Evolutionary conservation across 2,113 vertebrate genomes (phyloP).

Genomic region (Cettia cetti): DNA sequence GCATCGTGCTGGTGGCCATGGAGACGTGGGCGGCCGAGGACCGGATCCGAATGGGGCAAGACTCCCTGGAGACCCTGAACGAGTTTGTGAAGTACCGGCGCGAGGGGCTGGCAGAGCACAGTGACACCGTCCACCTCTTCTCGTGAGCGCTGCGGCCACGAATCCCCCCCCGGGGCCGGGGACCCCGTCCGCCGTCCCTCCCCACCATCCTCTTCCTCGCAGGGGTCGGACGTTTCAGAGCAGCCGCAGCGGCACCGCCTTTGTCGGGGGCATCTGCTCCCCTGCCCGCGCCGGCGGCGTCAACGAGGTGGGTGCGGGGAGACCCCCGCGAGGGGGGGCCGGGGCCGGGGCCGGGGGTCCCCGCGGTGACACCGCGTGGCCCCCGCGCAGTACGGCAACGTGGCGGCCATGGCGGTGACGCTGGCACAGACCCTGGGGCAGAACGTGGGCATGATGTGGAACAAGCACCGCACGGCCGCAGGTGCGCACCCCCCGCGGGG

Average conservation of each 20-base stretch:
- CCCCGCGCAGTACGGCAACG: slow-evolving; percentile 82
- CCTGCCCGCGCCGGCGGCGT: slow-evolving; percentile 80
- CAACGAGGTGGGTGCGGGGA: slow-evolving; percentile 78
- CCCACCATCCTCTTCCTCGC: neutral
- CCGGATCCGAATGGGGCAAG: slow-evolving; percentile 81
- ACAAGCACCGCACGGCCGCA: slow-evolving; percentile 84
- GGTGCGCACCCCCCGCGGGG: slow-evolving; percentile 55
- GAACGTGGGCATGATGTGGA: slow-evolving; percentile 97
- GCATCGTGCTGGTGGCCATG: slow-evolving; percentile 96
- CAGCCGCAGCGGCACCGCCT: slow-evolving; percentile 89
- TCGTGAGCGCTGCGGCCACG: slow-evolving; percentile 70
- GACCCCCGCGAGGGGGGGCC: neutral
- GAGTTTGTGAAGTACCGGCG: slow-evolving; percentile 90
- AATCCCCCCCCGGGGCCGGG: neutral
- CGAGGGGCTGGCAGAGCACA: slow-evolving; percentile 81
- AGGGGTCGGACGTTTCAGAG: slow-evolving; percentile 92
- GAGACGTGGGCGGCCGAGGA: slow-evolving; percentile 91
- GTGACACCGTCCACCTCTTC: slow-evolving; percentile 89
- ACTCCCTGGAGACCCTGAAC: slow-evolving; percentile 84
- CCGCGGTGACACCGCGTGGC: neutral
- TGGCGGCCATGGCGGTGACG: slow-evolving; percentile 87
- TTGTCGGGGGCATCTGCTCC: slow-evolving; percentile 89
- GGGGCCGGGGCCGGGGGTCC: slow-evolving; percentile 44
- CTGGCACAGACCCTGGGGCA: slow-evolving; percentile 94
- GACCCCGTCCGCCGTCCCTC: neutral